Evolutionary conservation across 2,113 vertebrate genomes (phyloP).

Genomic region (Colinus virginianus): DNA sequence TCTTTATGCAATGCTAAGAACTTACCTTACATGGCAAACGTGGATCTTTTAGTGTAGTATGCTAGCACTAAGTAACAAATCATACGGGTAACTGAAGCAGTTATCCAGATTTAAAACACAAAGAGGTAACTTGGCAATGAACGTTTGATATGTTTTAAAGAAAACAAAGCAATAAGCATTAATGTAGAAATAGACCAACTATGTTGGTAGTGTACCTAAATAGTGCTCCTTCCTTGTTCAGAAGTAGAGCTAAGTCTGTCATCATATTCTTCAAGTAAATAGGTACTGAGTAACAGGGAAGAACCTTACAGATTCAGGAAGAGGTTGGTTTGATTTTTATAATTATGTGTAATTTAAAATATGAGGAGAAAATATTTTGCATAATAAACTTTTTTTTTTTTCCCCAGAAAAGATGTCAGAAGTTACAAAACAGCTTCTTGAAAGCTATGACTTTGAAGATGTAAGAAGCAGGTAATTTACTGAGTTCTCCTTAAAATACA

Average conservation of each 20-base stretch:
- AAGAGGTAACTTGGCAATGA: neutral
- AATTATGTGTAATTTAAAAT: neutral
- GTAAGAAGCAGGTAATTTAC: conserved; percentile 83
- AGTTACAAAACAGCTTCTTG: conserved; percentile 87
- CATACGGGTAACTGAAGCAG: accelerated
- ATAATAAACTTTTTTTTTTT: neutral
- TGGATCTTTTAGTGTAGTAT: neutral
- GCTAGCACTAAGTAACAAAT: neutral
- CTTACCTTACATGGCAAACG: neutral
- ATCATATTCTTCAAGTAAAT: neutral
- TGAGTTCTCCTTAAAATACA: neutral
- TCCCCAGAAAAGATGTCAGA: conserved; percentile 87
- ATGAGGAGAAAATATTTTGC: neutral
- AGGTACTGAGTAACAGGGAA: neutral
- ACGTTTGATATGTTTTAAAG: neutral
- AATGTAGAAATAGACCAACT: neutral
- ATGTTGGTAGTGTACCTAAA: accelerated
- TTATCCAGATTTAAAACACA: neutral
- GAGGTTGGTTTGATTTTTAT: neutral
- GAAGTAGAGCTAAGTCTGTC: neutral
- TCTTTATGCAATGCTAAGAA: neutral
- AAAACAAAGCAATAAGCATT: accelerated
- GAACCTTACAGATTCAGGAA: neutral
- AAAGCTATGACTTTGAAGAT: conserved; percentile 86
- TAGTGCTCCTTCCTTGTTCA: neutral